These are phyloP conservation scores for Rallus crepitans DNA, from an alignment of 2,797 vertebrate species.

Conservation along the genomic window DNA sequence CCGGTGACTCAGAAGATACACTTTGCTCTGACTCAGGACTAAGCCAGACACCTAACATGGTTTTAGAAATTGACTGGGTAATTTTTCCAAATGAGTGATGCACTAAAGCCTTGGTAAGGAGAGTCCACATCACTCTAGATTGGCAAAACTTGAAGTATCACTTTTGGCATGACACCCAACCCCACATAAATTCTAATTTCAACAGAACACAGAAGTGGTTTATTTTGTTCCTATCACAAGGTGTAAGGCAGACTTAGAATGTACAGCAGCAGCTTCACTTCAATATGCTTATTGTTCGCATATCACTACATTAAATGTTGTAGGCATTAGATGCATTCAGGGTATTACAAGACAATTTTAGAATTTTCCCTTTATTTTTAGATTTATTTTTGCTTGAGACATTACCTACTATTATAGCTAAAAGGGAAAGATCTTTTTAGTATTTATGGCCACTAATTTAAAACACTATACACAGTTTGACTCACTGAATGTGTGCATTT, in stretches of 20 bases:
- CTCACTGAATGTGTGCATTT: not conserved
- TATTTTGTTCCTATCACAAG: not conserved
- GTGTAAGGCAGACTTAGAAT: not conserved
- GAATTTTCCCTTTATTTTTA: not conserved
- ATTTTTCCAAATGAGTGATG: not conserved
- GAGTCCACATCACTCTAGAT: not conserved
- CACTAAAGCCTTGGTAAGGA: not conserved
- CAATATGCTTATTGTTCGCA: not conserved
- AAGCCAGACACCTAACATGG: not conserved
- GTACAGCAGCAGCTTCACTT: not conserved
- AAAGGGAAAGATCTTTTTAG: not conserved
- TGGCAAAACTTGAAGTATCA: not conserved
- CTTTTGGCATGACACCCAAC: not conserved
- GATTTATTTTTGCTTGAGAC: not conserved
- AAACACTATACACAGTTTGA: not conserved
- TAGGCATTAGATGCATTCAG: not conserved
- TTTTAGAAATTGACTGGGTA: not conserved
- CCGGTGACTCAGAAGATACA: not conserved
- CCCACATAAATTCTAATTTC: not conserved
- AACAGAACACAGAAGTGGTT: not conserved
- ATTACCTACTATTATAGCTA: not conserved
- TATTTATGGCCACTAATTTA: not conserved
- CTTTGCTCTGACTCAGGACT: not conserved
- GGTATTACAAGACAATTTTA: not conserved
- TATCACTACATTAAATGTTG: not conserved